Evolutionary conservation across 1,140 invertebrate species (phyloP).

Genomic region (Magallana ariakensis): DNA sequence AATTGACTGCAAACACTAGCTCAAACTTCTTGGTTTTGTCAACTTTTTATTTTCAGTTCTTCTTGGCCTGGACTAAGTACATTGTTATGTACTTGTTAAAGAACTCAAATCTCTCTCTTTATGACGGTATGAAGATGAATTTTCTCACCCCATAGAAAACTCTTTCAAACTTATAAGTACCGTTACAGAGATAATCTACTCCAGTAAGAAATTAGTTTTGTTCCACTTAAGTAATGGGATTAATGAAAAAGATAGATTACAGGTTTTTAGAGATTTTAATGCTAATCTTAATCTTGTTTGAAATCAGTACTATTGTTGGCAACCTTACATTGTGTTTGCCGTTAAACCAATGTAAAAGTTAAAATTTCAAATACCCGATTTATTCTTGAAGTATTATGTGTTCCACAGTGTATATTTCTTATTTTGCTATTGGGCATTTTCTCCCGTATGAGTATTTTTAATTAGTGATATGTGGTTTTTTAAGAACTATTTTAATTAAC

Average conservation of each 20-base stretch:
- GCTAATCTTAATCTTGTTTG: slow-evolving; percentile 31
- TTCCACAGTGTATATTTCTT: background rate
- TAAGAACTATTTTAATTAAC: background rate
- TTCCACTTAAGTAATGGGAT: slow-evolving; percentile 28
- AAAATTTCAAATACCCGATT: slow-evolving; percentile 24
- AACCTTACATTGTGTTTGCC: background rate
- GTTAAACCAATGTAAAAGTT: slow-evolving; percentile 37
- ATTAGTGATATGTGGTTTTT: slow-evolving; percentile 8
- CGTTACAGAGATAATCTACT: slow-evolving; percentile 1
- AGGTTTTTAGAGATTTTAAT: slow-evolving; percentile 22
- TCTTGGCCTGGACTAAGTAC: background rate
- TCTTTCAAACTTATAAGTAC: background rate
- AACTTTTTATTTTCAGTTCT: background rate
- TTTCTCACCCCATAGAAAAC: slow-evolving; percentile 15
- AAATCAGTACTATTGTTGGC: slow-evolving; percentile 28
- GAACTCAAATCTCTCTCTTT: slow-evolving; percentile 1
- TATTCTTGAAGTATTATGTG: background rate
- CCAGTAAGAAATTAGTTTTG: slow-evolving; percentile 34
- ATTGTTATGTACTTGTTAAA: background rate
- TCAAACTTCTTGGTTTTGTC: background rate
- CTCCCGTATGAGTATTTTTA: background rate
- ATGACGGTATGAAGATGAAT: background rate
- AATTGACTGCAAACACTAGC: background rate
- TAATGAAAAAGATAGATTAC: slow-evolving; percentile 29
- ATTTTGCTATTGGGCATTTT: background rate